These are phyloP conservation scores for Colossoma macropomum DNA, from an alignment of 2,113 vertebrate species.

Conservation along the genomic window DNA sequence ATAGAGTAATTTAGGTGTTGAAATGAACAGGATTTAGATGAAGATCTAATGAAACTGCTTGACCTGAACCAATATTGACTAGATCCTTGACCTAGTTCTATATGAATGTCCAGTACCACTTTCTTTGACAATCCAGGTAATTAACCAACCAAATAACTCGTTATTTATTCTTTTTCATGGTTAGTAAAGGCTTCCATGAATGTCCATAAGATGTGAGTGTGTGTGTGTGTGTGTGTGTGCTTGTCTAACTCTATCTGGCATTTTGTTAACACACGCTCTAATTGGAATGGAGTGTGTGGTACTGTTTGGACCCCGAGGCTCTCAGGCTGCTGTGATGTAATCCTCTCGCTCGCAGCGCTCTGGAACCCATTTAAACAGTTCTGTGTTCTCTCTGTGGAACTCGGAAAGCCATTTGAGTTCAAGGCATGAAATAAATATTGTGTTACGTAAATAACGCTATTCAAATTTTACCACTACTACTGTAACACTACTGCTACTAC, in stretches of 20 bases:
- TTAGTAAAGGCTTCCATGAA: not conserved
- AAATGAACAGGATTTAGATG: too few relatives aligned
- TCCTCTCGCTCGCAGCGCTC: slow-evolving; percentile 16
- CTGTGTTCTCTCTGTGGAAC: not conserved
- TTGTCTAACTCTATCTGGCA: slow-evolving; percentile 34
- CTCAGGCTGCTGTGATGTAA: slow-evolving; percentile 39
- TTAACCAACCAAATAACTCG: not conserved
- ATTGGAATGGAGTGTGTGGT: slow-evolving; percentile 42
- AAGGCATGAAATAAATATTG: not conserved
- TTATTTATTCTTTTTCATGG: not conserved
- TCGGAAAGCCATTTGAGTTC: not conserved
- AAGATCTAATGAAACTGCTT: too few relatives aligned
- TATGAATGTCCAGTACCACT: too few relatives aligned
- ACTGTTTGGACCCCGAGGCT: slow-evolving; percentile 10
- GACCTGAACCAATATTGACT: too few relatives aligned
- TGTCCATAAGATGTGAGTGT: not conserved
- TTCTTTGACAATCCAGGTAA: too few relatives aligned
- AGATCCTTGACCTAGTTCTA: too few relatives aligned
- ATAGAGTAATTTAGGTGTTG: too few relatives aligned
- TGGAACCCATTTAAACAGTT: slow-evolving; percentile 36
- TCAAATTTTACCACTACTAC: not conserved
- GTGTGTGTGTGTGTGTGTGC: slow-evolving; percentile 27
- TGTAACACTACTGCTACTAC: too few relatives aligned
- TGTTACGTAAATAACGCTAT: not conserved
- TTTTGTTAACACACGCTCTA: slow-evolving; percentile 46